Evolutionary conservation across 2,113 vertebrate species (phyloP), one percentile per base, ranked within the genome.

Genomic region (Columba livia): DNA sequence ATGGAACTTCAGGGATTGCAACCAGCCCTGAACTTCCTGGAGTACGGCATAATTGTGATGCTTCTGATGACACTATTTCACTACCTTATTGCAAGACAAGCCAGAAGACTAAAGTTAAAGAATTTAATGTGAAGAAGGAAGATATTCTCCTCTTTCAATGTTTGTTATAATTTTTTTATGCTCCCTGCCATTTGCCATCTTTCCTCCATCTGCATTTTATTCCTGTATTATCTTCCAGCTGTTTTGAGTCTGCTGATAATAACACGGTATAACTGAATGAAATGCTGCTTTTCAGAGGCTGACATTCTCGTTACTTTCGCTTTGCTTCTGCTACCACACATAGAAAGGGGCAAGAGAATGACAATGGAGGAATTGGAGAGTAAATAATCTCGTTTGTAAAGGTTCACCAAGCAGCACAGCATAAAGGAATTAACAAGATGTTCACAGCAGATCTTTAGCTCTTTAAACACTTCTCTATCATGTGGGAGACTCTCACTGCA

Each of bases 341-440:
- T 51, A 95, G 69, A 95, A 92, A 79, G 81, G 69, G 92, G 72
- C 64, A 88, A 92, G 81, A 83, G 66, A 87, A 92, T 88, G 44
- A 97, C 94, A 97, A 96, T 97, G 77, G 93, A 87, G 79, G 95
- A 96, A 94, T 2, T 90, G 73, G 90, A 95, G 94, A 95, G 92
- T 95, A 94, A 97, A 94, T 96, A 97, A 97, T 96, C 75, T 85
- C 14, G 0, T 97, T 97, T 97, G 89, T 96, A 83, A 96, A 92
- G 95, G 94, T 96, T 97, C 97, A 96, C 62, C 86, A 96, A 93
- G 95, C 96, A 96, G 94, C 85, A 91, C 42, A 91, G 81, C 84
- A 96, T 88, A 97, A 89, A 93, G 89, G 88, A 96, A 93, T 96
- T 96, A 96, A 94, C 90, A 96, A 94, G 88, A 88, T 47, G 70